Conservation (phyloP, 1,140 invertebrate genomes). For the Thaumetopoea pityocampa region DNA sequence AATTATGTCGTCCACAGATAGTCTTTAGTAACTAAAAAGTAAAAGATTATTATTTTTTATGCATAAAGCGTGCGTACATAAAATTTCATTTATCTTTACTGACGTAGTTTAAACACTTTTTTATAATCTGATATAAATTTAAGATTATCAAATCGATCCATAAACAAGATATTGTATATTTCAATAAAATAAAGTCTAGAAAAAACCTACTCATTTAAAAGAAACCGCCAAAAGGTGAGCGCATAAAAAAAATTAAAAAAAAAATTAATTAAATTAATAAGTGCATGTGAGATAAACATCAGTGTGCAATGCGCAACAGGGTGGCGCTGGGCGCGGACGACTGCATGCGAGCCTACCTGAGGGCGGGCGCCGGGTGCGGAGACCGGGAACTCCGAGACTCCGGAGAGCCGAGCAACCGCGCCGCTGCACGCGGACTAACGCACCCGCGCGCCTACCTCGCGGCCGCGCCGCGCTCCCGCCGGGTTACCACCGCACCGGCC, state of each 20-base stretch:
- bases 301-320: slow-evolving; percentile 66
- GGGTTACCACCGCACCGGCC: slow-evolving; percentile 30
- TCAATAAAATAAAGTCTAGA: slow-evolving; percentile 3
- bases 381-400: slow-evolving; percentile 26
- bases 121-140: slow-evolving; percentile 8
- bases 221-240: slow-evolving; percentile 12
- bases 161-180: slow-evolving; percentile 4
- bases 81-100: neutral
- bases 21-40: too few relatives aligned
- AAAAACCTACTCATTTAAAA: slow-evolving; percentile 6
- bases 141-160: slow-evolving; percentile 11
- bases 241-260: slow-evolving; percentile 5
- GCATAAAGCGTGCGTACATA: neutral
- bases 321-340: slow-evolving; percentile 30
- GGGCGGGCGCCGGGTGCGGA: slow-evolving; percentile 40
- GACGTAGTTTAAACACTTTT: neutral
- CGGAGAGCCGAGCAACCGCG: slow-evolving; percentile 49
- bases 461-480: slow-evolving; percentile 23
- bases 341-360: slow-evolving; percentile 48
- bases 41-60: too few relatives aligned
- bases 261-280: slow-evolving; percentile 11
- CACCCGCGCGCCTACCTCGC: slow-evolving; percentile 30
- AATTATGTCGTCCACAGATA: slow-evolving; percentile 1
- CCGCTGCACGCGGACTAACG: slow-evolving; percentile 59
- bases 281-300: slow-evolving; percentile 50